Evolutionary conservation across 2,113 vertebrate species (phyloP), one percentile per base, ranked within the genome.

Genomic region (Caranx ignobilis): DNA sequence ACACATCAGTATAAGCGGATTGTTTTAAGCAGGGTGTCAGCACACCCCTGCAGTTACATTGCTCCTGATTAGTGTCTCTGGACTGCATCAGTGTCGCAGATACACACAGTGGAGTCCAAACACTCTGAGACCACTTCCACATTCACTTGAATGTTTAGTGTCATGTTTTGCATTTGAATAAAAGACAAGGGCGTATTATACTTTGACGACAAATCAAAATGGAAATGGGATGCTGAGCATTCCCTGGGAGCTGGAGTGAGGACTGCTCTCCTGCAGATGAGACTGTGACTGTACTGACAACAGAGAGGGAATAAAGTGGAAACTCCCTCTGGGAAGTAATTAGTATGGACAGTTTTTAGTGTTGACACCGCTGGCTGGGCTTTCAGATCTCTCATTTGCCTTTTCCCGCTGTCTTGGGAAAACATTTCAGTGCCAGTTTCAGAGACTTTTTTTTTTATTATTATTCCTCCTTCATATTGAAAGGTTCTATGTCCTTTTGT

Each of bases 281-380:
- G 56, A 61, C 39, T 69, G 76, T n/a, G 83, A 84, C 86, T 83
- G 39, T 64, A 74, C 82, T 80, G 77, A 81, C 82, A 88, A 75
- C 70, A 61, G 66, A 69, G 48, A 12, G 32, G 68, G 79, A 83
- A 81, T 50, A 66, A 73, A 87, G 61, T 71, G 79, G 83, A 76
- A 77, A 67, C 72, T 86, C 87, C 81, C 89, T 75, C 59, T 78
- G 87, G 90, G 80, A 90, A 75, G 84, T 88, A 67, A 93, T 93
- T 90, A 93, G 82, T 57, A 90, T 82, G 85, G 85, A 79, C 57
- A 79, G 79, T 84, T 89, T 84, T 81, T 60, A 77, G 79, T 83
- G 87, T 89, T 82, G 86, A 90, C 88, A 81, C 82, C 72, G 35
- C 81, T 86, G 84, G 86, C 82, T 87, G 79, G 4, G 80, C 79